Conservation (phyloP, 1,140 invertebrate genomes). For the Amphibalanus amphitrite region DNA sequence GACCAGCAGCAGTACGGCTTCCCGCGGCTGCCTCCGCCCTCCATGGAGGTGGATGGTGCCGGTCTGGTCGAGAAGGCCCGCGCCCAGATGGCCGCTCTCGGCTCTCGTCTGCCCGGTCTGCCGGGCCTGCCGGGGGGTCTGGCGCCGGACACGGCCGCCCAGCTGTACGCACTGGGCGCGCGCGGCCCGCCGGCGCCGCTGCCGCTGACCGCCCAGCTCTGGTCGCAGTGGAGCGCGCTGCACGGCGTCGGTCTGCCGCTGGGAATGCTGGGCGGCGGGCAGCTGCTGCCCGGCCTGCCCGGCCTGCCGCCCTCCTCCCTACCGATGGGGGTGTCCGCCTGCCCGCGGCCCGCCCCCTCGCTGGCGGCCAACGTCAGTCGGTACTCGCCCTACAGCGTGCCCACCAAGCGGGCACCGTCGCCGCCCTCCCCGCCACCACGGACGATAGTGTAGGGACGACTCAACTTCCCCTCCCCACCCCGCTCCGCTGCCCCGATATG, state of each 20-base stretch:
- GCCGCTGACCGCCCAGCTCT: constrained; percentile 24
- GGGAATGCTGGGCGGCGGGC: neutral
- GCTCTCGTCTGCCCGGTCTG: constrained; percentile 16
- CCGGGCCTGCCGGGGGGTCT: constrained; percentile 31
- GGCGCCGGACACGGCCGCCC: constrained; percentile 16
- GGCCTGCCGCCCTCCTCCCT: neutral
- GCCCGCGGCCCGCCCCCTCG: no score
- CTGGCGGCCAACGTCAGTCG: neutral
- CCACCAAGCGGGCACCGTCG: neutral
- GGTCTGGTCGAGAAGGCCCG: constrained; percentile 52
- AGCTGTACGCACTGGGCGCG: constrained; percentile 15
- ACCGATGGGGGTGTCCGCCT: neutral
- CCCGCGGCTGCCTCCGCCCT: neutral
- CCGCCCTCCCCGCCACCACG: neutral
- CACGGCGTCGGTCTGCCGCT: constrained; percentile 18
- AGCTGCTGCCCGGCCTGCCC: neutral
- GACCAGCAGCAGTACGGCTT: constrained; percentile 2
- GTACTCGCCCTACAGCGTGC: neutral
- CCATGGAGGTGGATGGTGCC: constrained; percentile 43
- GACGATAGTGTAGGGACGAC: neutral
- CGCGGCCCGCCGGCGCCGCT: constrained; percentile 19
- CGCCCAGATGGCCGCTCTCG: constrained; percentile 29
- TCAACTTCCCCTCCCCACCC: no score
- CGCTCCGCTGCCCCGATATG: neutral
- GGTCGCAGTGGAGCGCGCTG: constrained; percentile 25